Conservation (phyloP, 2,113 vertebrate species). For the Oriolus oriolus region DNA sequence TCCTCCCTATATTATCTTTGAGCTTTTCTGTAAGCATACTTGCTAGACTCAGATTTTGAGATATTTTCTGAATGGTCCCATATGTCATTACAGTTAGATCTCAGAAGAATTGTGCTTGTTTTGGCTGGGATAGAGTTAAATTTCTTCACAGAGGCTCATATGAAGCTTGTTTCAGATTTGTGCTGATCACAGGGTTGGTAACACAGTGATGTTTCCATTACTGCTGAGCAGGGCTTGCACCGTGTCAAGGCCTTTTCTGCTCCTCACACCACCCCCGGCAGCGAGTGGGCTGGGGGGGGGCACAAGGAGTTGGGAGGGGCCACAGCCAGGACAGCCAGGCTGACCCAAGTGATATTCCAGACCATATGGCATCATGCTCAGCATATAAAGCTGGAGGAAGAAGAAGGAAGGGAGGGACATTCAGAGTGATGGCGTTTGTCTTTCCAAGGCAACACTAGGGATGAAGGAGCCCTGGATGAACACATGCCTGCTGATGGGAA, state of each 20-base stretch:
- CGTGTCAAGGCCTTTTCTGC: background rate
- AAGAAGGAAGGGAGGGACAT: background rate
- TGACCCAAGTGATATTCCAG: background rate
- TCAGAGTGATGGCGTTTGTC: background rate
- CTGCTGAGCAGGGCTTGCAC: background rate
- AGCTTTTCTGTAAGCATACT: background rate
- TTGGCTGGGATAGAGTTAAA: background rate
- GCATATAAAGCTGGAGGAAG: background rate
- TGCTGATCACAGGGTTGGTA: background rate
- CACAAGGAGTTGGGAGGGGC: background rate
- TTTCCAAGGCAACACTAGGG: rapidly evolving
- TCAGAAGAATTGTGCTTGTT: background rate
- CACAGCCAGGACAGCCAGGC: background rate
- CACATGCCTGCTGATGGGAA: background rate
- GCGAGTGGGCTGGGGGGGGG: background rate
- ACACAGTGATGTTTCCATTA: background rate
- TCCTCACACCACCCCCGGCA: background rate
- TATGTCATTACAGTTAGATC: background rate
- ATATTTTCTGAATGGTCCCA: background rate
- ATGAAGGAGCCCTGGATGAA: background rate
- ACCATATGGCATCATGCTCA: rapidly evolving
- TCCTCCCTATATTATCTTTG: background rate
- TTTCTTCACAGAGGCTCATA: background rate
- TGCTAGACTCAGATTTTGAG: background rate
- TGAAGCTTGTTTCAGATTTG: background rate